Evolutionary conservation across 2,888 invertebrate genomes (phyloP).

Genomic region (Tolmerus cingulatus): DNA sequence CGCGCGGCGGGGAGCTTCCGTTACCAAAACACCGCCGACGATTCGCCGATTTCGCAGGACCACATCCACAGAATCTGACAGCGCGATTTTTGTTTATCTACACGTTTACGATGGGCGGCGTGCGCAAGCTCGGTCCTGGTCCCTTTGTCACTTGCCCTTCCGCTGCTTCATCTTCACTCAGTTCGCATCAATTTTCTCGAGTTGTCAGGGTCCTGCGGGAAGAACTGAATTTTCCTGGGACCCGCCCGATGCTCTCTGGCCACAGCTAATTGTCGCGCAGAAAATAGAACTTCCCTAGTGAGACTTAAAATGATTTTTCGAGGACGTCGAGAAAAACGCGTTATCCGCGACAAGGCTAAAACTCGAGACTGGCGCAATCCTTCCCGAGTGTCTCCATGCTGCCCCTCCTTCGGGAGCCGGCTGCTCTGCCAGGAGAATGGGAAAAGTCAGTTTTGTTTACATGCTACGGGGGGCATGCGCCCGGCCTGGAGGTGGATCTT

Average conservation of each 20-base stretch:
- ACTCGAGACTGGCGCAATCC: constrained; percentile 37
- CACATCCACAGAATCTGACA: neutral
- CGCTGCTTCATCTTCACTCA: neutral
- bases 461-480: neutral
- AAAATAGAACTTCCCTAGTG: neutral
- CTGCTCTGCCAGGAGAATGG: neutral
- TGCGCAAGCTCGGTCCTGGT: constrained; percentile 8
- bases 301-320: neutral
- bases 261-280: neutral
- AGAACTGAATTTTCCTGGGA: neutral
- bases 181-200: neutral
- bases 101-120: constrained; percentile 5
- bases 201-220: neutral
- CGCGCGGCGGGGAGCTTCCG: neutral
- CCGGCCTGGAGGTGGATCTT: neutral
- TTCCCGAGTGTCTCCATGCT: neutral
- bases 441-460: constrained; percentile 38
- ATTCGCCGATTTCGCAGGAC: neutral
- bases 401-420: constrained; percentile 2
- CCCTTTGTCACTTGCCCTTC: neutral
- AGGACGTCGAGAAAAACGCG: constrained; percentile 1
- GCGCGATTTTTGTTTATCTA: constrained; percentile 20
- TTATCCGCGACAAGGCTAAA: neutral
- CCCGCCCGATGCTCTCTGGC: neutral
- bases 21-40: neutral